These are phyloP conservation scores for Sander lucioperca DNA, from an alignment of 2,113 vertebrate species.

Conservation along the genomic window DNA sequence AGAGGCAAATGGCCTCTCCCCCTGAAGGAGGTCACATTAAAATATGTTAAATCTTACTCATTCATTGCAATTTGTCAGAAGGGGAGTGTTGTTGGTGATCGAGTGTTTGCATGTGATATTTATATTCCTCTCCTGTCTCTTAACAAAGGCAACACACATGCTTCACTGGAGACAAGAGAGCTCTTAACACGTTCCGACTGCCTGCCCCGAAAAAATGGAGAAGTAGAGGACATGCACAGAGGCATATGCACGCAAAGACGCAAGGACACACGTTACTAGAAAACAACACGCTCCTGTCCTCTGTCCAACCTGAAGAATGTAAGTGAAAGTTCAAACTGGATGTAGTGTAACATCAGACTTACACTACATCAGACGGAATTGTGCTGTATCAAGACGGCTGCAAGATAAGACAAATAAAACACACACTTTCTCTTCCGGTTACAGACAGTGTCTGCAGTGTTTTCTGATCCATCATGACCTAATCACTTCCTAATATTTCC, in stretches of 20 bases:
- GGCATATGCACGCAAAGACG: conserved; percentile 35
- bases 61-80: conserved; percentile 3
- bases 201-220: conserved; percentile 57
- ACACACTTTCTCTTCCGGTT: conserved; percentile 7
- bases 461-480: conserved; percentile 18
- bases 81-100: not conserved
- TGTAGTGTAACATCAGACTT: not conserved
- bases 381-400: conserved; percentile 8
- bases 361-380: too few species aligned
- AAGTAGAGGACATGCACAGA: conserved; percentile 37
- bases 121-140: conserved; percentile 25
- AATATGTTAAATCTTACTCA: conserved; percentile 27
- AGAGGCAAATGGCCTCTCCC: conserved; percentile 21
- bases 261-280: conserved; percentile 11
- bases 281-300: conserved; percentile 44
- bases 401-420: conserved; percentile 10
- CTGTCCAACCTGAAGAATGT: conserved; percentile 4
- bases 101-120: conserved; percentile 43
- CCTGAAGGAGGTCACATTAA: conserved; percentile 36
- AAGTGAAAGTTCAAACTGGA: conserved; percentile 24
- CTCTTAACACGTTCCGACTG: conserved; percentile 76
- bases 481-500: conserved; percentile 12
- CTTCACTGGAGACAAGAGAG: conserved; percentile 75
- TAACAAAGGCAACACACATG: conserved; percentile 68
- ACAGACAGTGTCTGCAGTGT: not conserved